A percentile compares a stretch with the other conserved stretches of the same genome.
Conservation (phyloP, 2,888 invertebrate genomes). For the Xiphydria camelus region DNA sequence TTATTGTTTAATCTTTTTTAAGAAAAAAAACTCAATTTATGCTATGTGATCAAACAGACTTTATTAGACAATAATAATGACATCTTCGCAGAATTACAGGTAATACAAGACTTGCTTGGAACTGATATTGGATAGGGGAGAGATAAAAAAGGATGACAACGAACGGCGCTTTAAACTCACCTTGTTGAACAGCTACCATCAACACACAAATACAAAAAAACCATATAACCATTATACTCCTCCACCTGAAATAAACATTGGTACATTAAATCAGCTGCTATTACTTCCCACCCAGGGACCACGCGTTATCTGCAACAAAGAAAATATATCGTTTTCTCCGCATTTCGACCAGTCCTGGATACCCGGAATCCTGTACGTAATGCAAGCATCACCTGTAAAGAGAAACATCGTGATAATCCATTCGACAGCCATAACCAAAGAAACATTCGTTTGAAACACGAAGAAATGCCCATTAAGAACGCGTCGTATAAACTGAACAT, state of each 20-base stretch:
- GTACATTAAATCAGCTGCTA: slow-evolving; percentile 8
- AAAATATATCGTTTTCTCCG: slow-evolving; percentile 16
- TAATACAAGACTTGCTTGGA: slow-evolving; percentile 26
- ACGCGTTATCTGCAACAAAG: slow-evolving; percentile 22
- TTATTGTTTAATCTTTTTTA: too few relatives aligned
- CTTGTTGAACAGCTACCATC: slow-evolving; percentile 31
- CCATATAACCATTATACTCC: slow-evolving; percentile 9
- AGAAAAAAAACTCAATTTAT: too few relatives aligned
- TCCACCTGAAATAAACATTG: slow-evolving; percentile 25
- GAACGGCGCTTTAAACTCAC: slow-evolving; percentile 35
- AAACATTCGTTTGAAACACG: slow-evolving; percentile 18
- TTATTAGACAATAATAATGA: slow-evolving; percentile 38
- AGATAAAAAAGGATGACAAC: slow-evolving; percentile 25
- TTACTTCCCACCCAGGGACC: background rate
- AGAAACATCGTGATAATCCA: too few relatives aligned
- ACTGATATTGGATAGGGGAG: slow-evolving; percentile 20
- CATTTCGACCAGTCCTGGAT: slow-evolving; percentile 5
- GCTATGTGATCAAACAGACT: too few relatives aligned
- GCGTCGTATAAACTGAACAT: too few relatives aligned
- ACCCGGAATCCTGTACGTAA: too few relatives aligned
- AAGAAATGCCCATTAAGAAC: too few relatives aligned
- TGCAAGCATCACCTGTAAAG: too few relatives aligned
- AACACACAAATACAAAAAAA: slow-evolving; percentile 25
- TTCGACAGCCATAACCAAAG: slow-evolving; percentile 22
- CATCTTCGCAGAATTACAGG: slow-evolving; percentile 31